phyloP scores from a whole-genome alignment of 1,140 invertebrate species.

The Drosophila tsacasi region DNA sequence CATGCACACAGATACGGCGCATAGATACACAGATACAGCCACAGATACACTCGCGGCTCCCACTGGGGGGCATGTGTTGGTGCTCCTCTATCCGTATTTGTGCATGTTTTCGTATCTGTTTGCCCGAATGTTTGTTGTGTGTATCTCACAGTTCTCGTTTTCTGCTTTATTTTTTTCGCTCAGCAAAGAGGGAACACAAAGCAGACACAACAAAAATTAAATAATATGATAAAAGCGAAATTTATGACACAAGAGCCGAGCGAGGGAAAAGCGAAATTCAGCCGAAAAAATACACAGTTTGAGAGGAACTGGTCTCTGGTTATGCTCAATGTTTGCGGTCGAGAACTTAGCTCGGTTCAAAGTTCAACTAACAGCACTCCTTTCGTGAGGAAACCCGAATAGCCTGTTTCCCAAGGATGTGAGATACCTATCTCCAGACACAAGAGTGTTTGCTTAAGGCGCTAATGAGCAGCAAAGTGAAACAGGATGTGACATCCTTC shows the following conservation, averaged over 20 bases:
- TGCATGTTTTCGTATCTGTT: constrained; percentile 18
- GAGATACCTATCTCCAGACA: background rate
- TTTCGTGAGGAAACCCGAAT: constrained; percentile 54
- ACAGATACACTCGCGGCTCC: constrained; percentile 46
- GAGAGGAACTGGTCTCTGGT: constrained; percentile 34
- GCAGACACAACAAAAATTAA: constrained; percentile 72
- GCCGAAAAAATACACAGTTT: constrained; percentile 37
- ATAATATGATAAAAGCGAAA: constrained; percentile 83
- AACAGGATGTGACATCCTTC: constrained; percentile 19
- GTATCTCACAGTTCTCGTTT: constrained; percentile 42
- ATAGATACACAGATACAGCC: constrained; percentile 16
- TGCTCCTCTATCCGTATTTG: constrained; percentile 16
- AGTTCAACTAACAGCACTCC: constrained; percentile 44
- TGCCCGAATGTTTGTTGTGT: constrained; percentile 35
- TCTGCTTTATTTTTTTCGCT: background rate
- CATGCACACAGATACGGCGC: constrained; percentile 40
- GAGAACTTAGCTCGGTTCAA: constrained; percentile 53
- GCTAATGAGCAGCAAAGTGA: constrained; percentile 19
- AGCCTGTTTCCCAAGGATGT: constrained; percentile 57
- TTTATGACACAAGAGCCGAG: constrained; percentile 72
- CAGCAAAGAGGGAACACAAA: constrained; percentile 41
- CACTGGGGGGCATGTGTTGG: constrained; percentile 54
- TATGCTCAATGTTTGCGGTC: constrained; percentile 35
- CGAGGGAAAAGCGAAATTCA: constrained; percentile 26
- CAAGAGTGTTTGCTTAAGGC: background rate